Percentiles rank a stretch among this genome's conserved stretches.
phyloP scores from a whole-genome alignment of 30 jellyfish, hydroid and myxozoan genomes.

The Phacellophora camtschatica region DNA sequence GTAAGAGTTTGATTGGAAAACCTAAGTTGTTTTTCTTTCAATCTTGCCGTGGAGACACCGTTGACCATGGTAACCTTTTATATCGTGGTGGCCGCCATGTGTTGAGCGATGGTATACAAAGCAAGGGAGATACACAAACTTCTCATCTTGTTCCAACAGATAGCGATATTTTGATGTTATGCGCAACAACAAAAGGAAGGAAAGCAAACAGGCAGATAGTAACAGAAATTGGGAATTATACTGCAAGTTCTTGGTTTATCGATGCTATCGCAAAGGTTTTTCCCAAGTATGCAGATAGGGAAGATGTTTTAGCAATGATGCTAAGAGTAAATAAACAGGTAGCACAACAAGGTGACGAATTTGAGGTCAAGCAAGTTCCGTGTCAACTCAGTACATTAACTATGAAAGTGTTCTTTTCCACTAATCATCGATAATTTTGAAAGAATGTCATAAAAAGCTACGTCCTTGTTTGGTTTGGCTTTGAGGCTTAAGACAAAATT shows the following conservation, averaged over 20 bases:
- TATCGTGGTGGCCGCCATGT: conserved; percentile 21
- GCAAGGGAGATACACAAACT: background rate
- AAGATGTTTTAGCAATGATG: conserved; percentile 58
- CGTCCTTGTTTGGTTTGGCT: too few species aligned
- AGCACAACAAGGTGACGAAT: conserved; percentile 11
- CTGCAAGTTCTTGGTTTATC: conserved; percentile 54
- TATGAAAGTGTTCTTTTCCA: conserved; percentile 11
- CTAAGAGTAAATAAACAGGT: conserved; percentile 42
- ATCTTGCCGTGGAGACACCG: conserved; percentile 62
- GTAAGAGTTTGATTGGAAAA: conserved; percentile 42
- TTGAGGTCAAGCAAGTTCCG: conserved; percentile 25
- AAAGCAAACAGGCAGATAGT: conserved; percentile 14
- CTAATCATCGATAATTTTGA: too few species aligned
- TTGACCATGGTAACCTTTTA: conserved; percentile 21
- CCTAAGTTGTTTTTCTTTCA: conserved; percentile 63
- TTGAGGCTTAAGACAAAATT: too few species aligned
- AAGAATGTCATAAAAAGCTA: too few species aligned
- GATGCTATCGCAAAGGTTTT: conserved; percentile 42
- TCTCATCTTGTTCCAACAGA: conserved; percentile 54
- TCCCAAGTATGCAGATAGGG: conserved; percentile 11
- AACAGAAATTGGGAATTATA: background rate
- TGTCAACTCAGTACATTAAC: conserved; percentile 40
- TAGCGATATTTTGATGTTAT: conserved; percentile 42
- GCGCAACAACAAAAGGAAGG: conserved; percentile 58
- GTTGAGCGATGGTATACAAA: background rate